A percentile compares a stretch with the other conserved stretches of the same genome.
Conservation (phyloP, 1,140 invertebrate species). For the Drosophila teissieri region DNA sequence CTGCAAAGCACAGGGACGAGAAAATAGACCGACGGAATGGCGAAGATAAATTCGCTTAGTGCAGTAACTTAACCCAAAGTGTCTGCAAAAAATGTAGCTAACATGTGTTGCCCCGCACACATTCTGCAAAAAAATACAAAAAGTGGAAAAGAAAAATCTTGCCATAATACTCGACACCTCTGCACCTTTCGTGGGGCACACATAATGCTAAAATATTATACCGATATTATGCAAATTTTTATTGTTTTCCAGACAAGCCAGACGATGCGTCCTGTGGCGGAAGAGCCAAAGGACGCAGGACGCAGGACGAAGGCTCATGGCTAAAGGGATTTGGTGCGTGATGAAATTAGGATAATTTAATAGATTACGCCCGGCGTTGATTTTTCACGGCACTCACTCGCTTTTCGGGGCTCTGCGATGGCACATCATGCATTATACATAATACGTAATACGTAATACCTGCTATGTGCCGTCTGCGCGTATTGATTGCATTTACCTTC, state of each 20-base stretch:
- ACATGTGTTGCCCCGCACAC: conserved; percentile 58
- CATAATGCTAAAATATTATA: conserved; percentile 83
- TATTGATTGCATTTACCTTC: conserved; percentile 79
- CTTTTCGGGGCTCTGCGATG: neutral
- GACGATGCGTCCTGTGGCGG: conserved; percentile 20
- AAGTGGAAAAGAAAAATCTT: conserved; percentile 23
- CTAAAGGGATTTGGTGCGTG: conserved; percentile 82
- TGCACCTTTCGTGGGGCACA: conserved; percentile 62
- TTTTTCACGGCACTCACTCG: conserved; percentile 62
- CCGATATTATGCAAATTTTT: conserved; percentile 84
- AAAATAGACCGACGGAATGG: conserved; percentile 1
- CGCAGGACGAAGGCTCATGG: conserved; percentile 44
- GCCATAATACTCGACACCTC: conserved; percentile 66
- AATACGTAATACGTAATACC: conserved; percentile 75
- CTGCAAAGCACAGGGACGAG: conserved; percentile 32
- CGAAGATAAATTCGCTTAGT: conserved; percentile 48
- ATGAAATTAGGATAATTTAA: conserved; percentile 84
- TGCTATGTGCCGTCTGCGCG: conserved; percentile 77
- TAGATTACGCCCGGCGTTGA: conserved; percentile 79
- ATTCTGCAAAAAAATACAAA: conserved; percentile 7
- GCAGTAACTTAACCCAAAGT: conserved; percentile 31
- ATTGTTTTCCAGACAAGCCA: conserved; percentile 68
- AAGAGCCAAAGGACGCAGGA: conserved; percentile 13
- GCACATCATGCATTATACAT: conserved; percentile 65
- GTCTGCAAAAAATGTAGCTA: conserved; percentile 28